A percentile compares a stretch with the other conserved stretches of the same genome.
Conservation (phyloP, 2,797 vertebrate species). For the Rhabdomys pumilio region DNA sequence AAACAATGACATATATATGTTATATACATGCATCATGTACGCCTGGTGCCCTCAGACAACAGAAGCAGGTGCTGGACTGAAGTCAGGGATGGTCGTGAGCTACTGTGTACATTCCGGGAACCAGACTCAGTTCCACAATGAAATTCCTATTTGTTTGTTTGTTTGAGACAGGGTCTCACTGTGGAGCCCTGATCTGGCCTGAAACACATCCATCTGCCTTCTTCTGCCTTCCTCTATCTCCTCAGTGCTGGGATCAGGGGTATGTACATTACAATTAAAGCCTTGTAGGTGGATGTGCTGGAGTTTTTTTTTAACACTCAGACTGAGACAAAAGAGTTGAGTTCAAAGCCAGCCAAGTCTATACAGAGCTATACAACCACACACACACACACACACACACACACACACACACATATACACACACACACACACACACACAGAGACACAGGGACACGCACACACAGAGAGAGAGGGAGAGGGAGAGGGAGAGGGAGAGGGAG, state of each 20-base stretch:
- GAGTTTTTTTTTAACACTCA: not conserved
- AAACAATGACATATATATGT: not conserved
- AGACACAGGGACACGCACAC: no score
- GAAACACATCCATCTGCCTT: not conserved
- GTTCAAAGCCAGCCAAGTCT: not conserved
- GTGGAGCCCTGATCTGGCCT: not conserved
- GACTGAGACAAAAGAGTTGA: not conserved
- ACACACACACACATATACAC: not conserved
- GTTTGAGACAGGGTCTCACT: not conserved
- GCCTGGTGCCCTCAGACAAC: not conserved
- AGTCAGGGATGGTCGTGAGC: not conserved
- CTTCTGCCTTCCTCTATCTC: not conserved
- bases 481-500: not conserved
- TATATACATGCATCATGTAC: not conserved
- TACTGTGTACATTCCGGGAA: not conserved
- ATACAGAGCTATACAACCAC: not conserved
- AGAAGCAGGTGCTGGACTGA: not conserved
- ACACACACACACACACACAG: no score
- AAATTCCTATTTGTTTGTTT: not conserved
- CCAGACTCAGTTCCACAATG: not conserved
- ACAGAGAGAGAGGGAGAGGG: not conserved
- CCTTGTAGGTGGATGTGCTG: not conserved
- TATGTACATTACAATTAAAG: not conserved
- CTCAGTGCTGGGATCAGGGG: not conserved
- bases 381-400: not conserved